These are phyloP conservation scores for Noctua comes DNA, from an alignment of 2,888 invertebrate species.

Conservation along the genomic window DNA sequence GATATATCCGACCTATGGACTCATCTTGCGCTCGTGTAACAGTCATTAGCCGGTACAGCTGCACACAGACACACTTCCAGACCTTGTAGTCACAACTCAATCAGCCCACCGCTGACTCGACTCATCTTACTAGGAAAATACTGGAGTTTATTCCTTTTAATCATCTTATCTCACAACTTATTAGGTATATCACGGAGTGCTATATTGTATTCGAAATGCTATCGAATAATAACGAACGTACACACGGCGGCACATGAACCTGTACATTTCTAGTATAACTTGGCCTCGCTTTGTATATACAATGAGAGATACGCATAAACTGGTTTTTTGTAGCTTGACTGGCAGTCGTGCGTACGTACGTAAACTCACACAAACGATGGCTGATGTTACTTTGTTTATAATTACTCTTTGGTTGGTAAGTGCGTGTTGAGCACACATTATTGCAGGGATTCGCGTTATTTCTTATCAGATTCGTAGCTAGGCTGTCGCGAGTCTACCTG, in stretches of 20 bases:
- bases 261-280: too few relatives aligned
- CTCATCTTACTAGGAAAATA: not conserved
- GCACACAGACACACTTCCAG: constrained; percentile 9
- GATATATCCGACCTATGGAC: constrained; percentile 61
- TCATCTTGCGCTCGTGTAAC: constrained; percentile 61
- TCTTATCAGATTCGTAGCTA: constrained; percentile 44
- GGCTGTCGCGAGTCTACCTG: constrained; percentile 4
- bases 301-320: too few relatives aligned
- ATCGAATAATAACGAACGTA: not conserved
- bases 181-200: not conserved
- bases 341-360: not conserved
- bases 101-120: constrained; percentile 1
- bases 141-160: not conserved
- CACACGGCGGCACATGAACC: too few relatives aligned
- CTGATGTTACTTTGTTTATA: constrained; percentile 1
- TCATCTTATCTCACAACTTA: not conserved
- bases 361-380: constrained; percentile 10
- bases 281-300: too few relatives aligned
- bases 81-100: constrained; percentile 8
- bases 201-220: not conserved
- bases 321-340: too few relatives aligned
- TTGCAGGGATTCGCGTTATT: constrained; percentile 24
- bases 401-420: constrained; percentile 7
- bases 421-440: constrained; percentile 45
- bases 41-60: constrained; percentile 36